Evolutionary conservation across 1,140 invertebrate genomes (phyloP).

Genomic region (Probaryconus sp.): DNA sequence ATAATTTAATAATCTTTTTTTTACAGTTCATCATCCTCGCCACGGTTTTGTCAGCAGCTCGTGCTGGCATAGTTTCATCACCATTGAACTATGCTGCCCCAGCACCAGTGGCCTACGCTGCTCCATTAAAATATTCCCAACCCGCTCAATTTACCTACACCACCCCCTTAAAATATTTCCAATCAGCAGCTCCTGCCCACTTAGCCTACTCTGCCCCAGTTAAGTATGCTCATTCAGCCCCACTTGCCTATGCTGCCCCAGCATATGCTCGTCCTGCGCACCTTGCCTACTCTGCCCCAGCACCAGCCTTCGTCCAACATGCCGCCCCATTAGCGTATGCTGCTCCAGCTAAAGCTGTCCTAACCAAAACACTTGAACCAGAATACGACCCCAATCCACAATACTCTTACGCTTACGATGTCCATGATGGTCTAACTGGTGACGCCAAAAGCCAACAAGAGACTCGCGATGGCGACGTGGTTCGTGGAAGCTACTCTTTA

Average conservation of each 20-base stretch:
- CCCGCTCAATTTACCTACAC: too few species aligned
- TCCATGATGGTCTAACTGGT: constrained; percentile 79
- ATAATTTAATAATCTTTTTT: background rate
- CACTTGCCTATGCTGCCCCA: constrained; percentile 3
- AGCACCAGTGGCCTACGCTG: constrained; percentile 12
- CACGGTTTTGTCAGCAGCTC: constrained; percentile 59
- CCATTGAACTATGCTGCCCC: too few species aligned
- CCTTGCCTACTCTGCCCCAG: too few species aligned
- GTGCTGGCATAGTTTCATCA: constrained; percentile 43
- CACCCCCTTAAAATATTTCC: too few species aligned
- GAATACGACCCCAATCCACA: constrained; percentile 71
- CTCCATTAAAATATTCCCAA: too few species aligned
- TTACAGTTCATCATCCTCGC: constrained; percentile 64
- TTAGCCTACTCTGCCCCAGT: too few species aligned
- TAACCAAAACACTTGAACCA: constrained; percentile 38
- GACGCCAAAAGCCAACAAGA: constrained; percentile 82
- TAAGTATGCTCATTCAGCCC: too few species aligned
- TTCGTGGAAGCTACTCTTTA: constrained; percentile 64
- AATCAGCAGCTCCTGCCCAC: too few species aligned
- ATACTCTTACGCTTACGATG: constrained; percentile 78
- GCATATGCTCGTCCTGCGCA: too few species aligned
- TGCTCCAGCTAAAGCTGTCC: constrained; percentile 23
- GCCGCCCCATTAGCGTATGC: constrained; percentile 41
- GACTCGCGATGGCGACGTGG: constrained; percentile 79
- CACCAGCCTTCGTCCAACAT: constrained; percentile 32